These are phyloP conservation scores for Phorcus lineatus DNA, from an alignment of 2,888 invertebrate species.

Conservation along the genomic window DNA sequence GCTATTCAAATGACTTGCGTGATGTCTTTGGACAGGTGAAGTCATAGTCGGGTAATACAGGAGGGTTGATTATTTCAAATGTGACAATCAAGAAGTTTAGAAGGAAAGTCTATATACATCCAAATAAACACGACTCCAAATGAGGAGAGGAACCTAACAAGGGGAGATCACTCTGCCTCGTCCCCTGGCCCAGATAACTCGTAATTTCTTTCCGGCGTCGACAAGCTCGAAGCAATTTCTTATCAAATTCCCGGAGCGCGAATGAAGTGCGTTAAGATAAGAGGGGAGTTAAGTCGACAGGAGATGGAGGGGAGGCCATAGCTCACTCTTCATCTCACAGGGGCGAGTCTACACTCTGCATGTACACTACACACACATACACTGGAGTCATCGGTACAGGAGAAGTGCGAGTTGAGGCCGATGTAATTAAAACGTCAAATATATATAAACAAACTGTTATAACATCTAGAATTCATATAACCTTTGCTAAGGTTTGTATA, in stretches of 20 bases:
- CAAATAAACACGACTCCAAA: slow-evolving; percentile 7
- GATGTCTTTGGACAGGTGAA: background rate
- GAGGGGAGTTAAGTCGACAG: background rate
- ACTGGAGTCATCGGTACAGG: too few relatives aligned
- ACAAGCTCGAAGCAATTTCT: slow-evolving; percentile 14
- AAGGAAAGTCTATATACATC: background rate
- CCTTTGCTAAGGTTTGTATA: too few relatives aligned
- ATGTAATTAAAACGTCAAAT: too few relatives aligned
- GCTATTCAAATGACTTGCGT: background rate
- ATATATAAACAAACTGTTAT: too few relatives aligned
- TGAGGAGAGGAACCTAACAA: background rate
- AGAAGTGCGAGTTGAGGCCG: too few relatives aligned
- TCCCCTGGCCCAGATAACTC: background rate
- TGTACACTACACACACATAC: background rate
- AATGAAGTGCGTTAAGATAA: slow-evolving; percentile 21
- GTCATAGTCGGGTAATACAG: background rate
- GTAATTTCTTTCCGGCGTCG: slow-evolving; percentile 19
- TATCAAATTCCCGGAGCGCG: slow-evolving; percentile 17
- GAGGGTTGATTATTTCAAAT: slow-evolving; percentile 21
- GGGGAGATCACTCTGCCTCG: slow-evolving; percentile 6
- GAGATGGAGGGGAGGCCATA: background rate
- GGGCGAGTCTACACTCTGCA: background rate
- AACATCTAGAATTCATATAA: too few relatives aligned
- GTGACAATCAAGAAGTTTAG: background rate
- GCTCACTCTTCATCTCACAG: background rate